phyloP scores from a whole-genome alignment of 1,140 invertebrate species.

The Antheraea mylitta region DNA sequence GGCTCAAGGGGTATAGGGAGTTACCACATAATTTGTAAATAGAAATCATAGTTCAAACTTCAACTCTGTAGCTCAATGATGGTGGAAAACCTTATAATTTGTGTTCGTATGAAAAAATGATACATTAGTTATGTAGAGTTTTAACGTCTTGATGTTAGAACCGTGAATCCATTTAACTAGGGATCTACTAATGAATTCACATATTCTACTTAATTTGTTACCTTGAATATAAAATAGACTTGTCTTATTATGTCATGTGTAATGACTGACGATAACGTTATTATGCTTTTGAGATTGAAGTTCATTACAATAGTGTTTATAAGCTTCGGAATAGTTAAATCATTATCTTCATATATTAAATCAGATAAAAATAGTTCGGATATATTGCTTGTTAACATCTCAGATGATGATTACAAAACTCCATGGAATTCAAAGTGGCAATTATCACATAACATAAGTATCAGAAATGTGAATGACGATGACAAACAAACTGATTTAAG shows the following conservation, averaged over 20 bases:
- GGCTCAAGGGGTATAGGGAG: too few species aligned
- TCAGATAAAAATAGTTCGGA: background rate
- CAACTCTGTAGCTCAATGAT: background rate
- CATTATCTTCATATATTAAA: background rate
- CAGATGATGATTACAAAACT: background rate
- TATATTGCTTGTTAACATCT: background rate
- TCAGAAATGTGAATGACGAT: constrained; percentile 12
- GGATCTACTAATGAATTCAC: background rate
- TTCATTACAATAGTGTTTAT: background rate
- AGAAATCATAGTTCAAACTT: background rate
- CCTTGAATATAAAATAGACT: constrained; percentile 1
- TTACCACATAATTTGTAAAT: too few species aligned
- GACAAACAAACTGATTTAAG: constrained; percentile 22
- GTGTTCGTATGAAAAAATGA: background rate
- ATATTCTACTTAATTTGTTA: background rate
- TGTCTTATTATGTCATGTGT: background rate
- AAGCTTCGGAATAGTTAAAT: background rate
- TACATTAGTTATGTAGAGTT: background rate
- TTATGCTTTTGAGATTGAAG: background rate
- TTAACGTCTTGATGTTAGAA: background rate
- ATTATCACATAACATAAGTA: background rate
- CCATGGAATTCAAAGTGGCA: background rate
- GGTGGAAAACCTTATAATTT: background rate
- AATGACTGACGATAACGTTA: background rate
- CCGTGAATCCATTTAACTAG: background rate